A percentile compares a stretch with the other conserved stretches of the same genome.
phyloP scores from a whole-genome alignment of 2,113 vertebrate genomes.

The Vicugna pacos region DNA sequence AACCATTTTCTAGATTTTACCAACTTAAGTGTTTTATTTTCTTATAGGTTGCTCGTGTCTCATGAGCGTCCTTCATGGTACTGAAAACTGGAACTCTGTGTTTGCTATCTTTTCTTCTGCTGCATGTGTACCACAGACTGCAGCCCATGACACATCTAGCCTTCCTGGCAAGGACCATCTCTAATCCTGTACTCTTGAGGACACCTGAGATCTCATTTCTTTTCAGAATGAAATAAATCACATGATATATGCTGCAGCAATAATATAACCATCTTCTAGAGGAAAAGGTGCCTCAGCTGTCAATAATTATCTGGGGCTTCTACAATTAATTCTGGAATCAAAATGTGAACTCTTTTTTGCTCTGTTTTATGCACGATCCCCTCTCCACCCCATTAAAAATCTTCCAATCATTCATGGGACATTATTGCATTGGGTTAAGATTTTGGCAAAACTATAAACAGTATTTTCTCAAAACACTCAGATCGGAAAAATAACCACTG shows the following conservation, averaged over 20 bases:
- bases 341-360: background rate
- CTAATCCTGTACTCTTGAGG: background rate
- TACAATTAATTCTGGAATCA: background rate
- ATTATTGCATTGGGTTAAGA: background rate
- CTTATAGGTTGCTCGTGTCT: background rate
- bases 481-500: background rate
- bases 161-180: background rate
- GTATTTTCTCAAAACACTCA: background rate
- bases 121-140: background rate
- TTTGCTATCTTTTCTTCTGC: background rate
- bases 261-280: background rate
- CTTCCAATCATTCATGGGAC: background rate
- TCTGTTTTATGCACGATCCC: background rate
- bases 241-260: rapidly evolving
- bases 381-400: background rate
- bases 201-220: background rate
- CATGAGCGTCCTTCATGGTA: background rate
- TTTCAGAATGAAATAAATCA: background rate
- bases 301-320: background rate
- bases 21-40: background rate
- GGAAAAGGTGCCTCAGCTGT: background rate
- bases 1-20: background rate
- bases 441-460: background rate
- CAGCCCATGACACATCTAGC: background rate
- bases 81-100: background rate